Base-by-base conservation (phyloP, 2,113 vertebrate species). In the Notiomystis cincta region DNA sequence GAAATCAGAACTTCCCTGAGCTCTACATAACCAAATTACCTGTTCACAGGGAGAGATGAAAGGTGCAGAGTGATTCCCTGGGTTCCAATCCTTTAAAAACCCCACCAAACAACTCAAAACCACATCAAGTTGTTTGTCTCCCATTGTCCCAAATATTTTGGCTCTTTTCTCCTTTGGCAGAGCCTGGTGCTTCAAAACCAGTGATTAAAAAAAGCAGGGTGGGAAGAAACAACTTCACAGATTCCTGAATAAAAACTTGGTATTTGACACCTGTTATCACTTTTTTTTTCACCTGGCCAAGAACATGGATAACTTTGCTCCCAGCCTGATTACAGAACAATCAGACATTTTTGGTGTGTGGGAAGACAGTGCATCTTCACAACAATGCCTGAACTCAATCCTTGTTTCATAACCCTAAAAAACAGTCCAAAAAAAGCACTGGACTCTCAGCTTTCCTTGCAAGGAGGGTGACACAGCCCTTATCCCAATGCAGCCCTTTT, bases 271-370 rank as follows among this genome's bases (percentile, higher is more conserved):
- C 30, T 15, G 1, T 6, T 67, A 10, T 62, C 18, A 2, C 15
- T 27, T 22, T n/a, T 37, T n/a, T 15, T 37, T 25, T 18, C 44
- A 57, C 30, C 60, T 27, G 22, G 42, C 51, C 24, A 35, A 62
- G n/a, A 37, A 37, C 30, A 37, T 0, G 0, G 5, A 2, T 3
- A 38, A 45, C 23, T 51, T 2, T 21, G 21, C 40, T 31, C 15
- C 80, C 42, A 42, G 1, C 22, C 42, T 10, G 13, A 28, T 30
- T 31, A 20, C 15, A 54, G 17, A 58, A 33, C 20, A 13, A 33
- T 17, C 64, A 15, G 42, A 15, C 25, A 16, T 48, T 40, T 87
- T n/a, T 61, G 50, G 37, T 38, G 70, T 18, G 11, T 24, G 44
- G 20, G 24, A 81, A 56, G 48, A 65, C 40, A 67, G 40, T 4